Evolutionary conservation across 2,113 vertebrate species (phyloP).

Genomic region (Coptodon rendalli): DNA sequence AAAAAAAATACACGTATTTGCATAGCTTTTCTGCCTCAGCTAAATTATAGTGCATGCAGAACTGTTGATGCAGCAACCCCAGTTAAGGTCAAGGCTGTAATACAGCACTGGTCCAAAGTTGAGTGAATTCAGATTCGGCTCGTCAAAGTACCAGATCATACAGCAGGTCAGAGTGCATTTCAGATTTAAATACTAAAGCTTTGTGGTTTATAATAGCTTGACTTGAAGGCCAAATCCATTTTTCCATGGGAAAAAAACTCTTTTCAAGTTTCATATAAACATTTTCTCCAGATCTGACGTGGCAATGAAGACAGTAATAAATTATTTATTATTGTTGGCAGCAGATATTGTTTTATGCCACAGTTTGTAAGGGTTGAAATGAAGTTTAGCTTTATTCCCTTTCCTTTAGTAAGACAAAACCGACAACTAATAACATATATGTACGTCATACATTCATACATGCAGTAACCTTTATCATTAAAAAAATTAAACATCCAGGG

Average conservation of each 20-base stretch:
- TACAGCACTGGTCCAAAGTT: not conserved
- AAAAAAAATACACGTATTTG: not conserved
- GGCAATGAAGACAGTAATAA: not conserved
- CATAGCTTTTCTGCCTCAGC: not conserved
- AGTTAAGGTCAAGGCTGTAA: not conserved
- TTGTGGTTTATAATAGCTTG: not conserved
- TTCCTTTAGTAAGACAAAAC: not conserved
- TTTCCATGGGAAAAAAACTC: not conserved
- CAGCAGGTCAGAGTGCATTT: not conserved
- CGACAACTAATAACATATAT: not conserved
- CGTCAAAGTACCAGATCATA: not conserved
- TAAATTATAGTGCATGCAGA: not conserved
- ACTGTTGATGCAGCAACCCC: not conserved
- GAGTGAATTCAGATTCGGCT: not conserved
- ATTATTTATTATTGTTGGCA: constrained; percentile 15
- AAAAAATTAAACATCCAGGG: not conserved
- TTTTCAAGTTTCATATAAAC: not conserved
- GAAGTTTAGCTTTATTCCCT: not conserved
- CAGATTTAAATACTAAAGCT: not conserved
- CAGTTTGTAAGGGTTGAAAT: not conserved
- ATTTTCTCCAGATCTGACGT: not conserved
- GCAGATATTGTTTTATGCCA: not conserved
- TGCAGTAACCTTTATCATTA: not conserved
- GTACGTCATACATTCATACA: not conserved
- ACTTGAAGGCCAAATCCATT: not conserved